A percentile compares a stretch with the other conserved stretches of the same genome.
phyloP scores from a whole-genome alignment of 2,888 invertebrate species.

The Lapara coniferarum region DNA sequence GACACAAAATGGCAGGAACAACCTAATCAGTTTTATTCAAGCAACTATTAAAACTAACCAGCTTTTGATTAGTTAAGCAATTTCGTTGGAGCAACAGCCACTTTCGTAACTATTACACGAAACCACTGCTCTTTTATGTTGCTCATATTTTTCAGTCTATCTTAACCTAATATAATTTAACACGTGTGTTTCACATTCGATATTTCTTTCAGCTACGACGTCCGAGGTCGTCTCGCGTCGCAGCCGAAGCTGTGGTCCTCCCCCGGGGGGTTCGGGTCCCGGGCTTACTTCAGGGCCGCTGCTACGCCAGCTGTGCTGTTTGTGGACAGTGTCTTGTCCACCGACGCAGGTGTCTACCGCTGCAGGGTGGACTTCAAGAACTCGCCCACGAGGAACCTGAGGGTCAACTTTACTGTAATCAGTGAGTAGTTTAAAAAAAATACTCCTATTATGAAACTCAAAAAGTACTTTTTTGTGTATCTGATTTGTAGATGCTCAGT shows the following conservation, averaged over 20 bases:
- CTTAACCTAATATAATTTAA: too few species aligned
- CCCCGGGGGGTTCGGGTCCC: constrained; percentile 87
- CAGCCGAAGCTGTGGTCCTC: constrained; percentile 94
- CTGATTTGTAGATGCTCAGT: too few species aligned
- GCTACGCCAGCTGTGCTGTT: constrained; percentile 90
- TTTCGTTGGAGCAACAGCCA: too few species aligned
- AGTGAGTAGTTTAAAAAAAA: constrained; percentile 89
- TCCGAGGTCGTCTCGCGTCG: constrained; percentile 87
- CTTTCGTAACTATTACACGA: too few species aligned
- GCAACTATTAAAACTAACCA: too few species aligned
- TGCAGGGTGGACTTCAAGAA: constrained; percentile 96
- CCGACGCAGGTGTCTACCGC: constrained; percentile 92
- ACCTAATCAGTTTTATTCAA: too few species aligned
- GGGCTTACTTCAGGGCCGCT: constrained; percentile 90
- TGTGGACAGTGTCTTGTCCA: constrained; percentile 88
- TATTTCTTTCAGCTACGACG: constrained; percentile 86
- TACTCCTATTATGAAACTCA: constrained; percentile 42
- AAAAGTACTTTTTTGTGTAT: too few species aligned
- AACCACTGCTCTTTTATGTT: too few species aligned
- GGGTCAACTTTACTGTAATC: constrained; percentile 94
- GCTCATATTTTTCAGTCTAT: too few species aligned
- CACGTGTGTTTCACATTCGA: not conserved
- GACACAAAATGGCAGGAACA: too few species aligned
- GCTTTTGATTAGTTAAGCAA: too few species aligned
- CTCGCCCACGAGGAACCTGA: constrained; percentile 93